phyloP scores from a whole-genome alignment of 2,888 invertebrate species.

The Hofmannophila pseudospretella region DNA sequence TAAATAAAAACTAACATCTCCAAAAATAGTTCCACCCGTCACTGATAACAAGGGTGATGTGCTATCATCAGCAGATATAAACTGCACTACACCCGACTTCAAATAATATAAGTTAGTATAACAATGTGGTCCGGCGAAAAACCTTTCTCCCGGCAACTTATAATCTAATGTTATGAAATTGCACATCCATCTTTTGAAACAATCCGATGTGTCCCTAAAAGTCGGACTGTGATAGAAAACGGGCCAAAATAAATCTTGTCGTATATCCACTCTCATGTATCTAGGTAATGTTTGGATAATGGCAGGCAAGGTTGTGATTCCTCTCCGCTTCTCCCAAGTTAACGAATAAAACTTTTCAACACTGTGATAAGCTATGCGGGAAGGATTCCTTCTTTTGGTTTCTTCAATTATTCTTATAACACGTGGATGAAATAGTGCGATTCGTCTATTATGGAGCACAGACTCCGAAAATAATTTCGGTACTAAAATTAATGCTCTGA shows the following conservation, averaged over 20 bases:
- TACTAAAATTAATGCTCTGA: slow-evolving; percentile 32
- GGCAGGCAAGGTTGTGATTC: slow-evolving; percentile 1
- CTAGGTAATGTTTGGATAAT: slow-evolving; percentile 3
- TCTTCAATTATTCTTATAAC: slow-evolving; percentile 42
- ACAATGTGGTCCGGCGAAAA: slow-evolving; percentile 7
- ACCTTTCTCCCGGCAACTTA: slow-evolving; percentile 5
- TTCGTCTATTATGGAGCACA: slow-evolving; percentile 31
- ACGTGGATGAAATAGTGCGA: slow-evolving; percentile 33
- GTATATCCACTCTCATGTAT: slow-evolving; percentile 5
- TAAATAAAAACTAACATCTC: slow-evolving; percentile 8
- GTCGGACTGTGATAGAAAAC: slow-evolving; percentile 12
- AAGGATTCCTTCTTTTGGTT: slow-evolving; percentile 44
- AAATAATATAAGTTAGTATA: slow-evolving; percentile 8
- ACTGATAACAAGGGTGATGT: too few relatives aligned
- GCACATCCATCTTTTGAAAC: slow-evolving; percentile 6
- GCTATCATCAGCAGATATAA: slow-evolving; percentile 7
- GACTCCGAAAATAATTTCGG: slow-evolving; percentile 52
- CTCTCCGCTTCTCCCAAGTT: slow-evolving; percentile 45
- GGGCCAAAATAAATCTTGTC: slow-evolving; percentile 7
- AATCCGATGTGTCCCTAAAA: slow-evolving; percentile 4
- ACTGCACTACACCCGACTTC: slow-evolving; percentile 7
- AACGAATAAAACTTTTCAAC: slow-evolving; percentile 45
- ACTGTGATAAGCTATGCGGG: slow-evolving; percentile 25
- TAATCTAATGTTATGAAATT: not conserved
- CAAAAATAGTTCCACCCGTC: slow-evolving; percentile 6